phyloP scores from a whole-genome alignment of 2,888 invertebrate genomes.

The Lasioglossum malachurum region DNA sequence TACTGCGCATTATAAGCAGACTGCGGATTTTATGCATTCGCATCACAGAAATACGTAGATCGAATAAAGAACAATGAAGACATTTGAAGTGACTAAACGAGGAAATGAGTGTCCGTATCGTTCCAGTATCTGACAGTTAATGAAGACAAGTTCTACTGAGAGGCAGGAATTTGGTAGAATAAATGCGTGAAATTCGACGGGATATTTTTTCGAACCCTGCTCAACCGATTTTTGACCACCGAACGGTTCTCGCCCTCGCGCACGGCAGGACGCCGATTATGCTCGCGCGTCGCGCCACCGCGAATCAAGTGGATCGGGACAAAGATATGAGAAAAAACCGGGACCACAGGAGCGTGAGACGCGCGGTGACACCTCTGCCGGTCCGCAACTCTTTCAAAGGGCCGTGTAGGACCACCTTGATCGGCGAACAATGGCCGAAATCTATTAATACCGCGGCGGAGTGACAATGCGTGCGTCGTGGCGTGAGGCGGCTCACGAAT shows the following conservation, averaged over 20 bases:
- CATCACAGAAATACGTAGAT: not conserved
- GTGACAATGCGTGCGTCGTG: constrained; percentile 80
- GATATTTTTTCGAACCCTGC: not conserved
- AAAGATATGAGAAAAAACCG: not conserved
- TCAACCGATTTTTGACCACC: not conserved
- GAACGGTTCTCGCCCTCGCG: not conserved
- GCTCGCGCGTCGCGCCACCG: not conserved
- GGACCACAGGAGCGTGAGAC: constrained; percentile 75
- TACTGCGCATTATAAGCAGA: not conserved
- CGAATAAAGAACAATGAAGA: too few relatives aligned
- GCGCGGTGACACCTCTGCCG: constrained; percentile 69
- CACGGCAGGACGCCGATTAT: not conserved
- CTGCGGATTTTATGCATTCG: not conserved
- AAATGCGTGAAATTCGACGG: not conserved
- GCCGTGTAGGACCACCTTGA: constrained; percentile 66
- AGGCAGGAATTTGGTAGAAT: too few relatives aligned
- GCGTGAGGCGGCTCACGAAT: constrained; percentile 79
- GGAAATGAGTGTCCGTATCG: too few relatives aligned
- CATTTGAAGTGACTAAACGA: not conserved
- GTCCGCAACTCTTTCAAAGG: constrained; percentile 72
- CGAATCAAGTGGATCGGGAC: not conserved
- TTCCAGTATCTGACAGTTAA: too few relatives aligned
- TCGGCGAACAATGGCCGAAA: constrained; percentile 76
- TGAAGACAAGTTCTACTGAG: too few relatives aligned
- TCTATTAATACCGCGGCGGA: constrained; percentile 80